Percentiles rank a stretch among this genome's conserved stretches.
Evolutionary conservation across 2,888 invertebrate genomes (phyloP).

Genomic region (Agonopterix heracliana): DNA sequence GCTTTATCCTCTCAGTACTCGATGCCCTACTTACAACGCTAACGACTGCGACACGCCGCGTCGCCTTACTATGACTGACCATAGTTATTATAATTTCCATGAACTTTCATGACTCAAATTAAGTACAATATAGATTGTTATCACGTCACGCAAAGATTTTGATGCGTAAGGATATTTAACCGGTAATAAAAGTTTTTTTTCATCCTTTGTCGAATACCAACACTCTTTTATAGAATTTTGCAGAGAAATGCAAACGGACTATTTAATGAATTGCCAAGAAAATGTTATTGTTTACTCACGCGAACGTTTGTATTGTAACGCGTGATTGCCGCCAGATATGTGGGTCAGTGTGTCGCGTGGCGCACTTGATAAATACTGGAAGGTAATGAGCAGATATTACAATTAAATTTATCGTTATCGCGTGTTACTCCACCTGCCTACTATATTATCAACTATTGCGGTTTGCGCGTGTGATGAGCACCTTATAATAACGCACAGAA

Average conservation of each 20-base stretch:
- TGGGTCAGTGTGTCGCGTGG: conserved; percentile 51
- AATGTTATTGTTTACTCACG: conserved; percentile 35
- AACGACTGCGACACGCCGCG: conserved; percentile 35
- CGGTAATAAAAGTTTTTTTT: too few species aligned
- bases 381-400: conserved; percentile 4
- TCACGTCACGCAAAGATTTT: too few species aligned
- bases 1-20: conserved; percentile 30
- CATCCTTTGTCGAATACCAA: too few species aligned
- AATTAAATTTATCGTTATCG: conserved; percentile 5
- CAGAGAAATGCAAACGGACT: conserved; percentile 18
- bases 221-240: too few species aligned
- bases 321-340: conserved; percentile 53
- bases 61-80: neutral
- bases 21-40: conserved; percentile 47
- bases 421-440: conserved; percentile 2
- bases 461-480: neutral
- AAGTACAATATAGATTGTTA: too few species aligned
- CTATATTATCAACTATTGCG: neutral
- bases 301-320: conserved; percentile 48
- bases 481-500: neutral
- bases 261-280: conserved; percentile 21
- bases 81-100: neutral
- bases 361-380: conserved; percentile 19
- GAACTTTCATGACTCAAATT: neutral
- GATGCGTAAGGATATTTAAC: too few species aligned